Conservation (phyloP, 2,113 vertebrate genomes). For the Gnathonemus longibarbis region DNA sequence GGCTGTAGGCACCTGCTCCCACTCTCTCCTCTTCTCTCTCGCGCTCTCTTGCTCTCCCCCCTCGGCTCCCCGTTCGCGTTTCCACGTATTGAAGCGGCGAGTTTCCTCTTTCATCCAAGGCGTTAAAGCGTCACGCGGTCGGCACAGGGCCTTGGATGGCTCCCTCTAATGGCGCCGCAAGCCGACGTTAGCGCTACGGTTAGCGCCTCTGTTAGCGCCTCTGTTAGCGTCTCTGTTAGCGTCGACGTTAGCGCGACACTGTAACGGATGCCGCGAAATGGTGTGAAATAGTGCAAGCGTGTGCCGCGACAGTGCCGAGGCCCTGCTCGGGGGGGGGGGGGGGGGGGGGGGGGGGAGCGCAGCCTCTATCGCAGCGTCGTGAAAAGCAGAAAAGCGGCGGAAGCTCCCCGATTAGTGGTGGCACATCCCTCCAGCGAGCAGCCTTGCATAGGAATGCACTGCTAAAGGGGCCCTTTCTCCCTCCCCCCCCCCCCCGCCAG, state of each 20-base stretch:
- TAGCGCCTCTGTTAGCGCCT: not conserved
- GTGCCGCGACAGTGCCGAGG: not conserved
- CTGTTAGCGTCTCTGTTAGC: not conserved
- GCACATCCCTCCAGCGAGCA: not conserved
- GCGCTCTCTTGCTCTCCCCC: not conserved
- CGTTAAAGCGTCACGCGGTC: not conserved
- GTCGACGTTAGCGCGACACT: not conserved
- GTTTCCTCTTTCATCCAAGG: not conserved
- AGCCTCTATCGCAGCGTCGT: not conserved
- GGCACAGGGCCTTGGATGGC: not conserved
- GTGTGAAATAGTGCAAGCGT: not conserved
- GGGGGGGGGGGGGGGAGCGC: not conserved
- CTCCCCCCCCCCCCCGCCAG: not conserved
- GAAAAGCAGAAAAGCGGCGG: not conserved
- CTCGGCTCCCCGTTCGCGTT: not conserved
- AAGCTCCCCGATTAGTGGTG: not conserved
- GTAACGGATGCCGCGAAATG: not conserved
- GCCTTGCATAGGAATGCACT: not conserved
- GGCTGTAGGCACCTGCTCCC: not conserved
- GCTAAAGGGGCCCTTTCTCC: not conserved
- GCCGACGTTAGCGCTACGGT: not conserved
- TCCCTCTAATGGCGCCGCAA: not conserved
- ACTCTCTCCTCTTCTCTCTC: not conserved
- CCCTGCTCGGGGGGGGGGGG: not conserved
- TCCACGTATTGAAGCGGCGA: not conserved